These are phyloP conservation scores for Octopus bimaculoides DNA, from an alignment of 1,140 invertebrate genomes.

Conservation along the genomic window DNA sequence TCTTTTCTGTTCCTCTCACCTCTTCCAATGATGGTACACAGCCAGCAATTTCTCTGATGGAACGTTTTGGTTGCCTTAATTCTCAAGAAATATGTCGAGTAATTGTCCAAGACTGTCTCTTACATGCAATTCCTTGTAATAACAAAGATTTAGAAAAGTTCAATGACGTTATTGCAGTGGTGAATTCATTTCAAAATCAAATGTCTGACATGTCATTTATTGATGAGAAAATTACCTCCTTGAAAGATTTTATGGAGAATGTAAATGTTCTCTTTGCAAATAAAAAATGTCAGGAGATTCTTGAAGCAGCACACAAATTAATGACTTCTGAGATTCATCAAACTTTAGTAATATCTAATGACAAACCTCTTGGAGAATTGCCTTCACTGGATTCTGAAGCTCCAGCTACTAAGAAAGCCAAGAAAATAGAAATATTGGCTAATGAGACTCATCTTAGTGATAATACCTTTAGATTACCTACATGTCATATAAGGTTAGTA, in stretches of 20 bases:
- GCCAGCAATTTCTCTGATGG: constrained; percentile 62
- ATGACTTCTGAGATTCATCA: constrained; percentile 81
- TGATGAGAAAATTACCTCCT: constrained; percentile 55
- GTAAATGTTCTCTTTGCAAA: constrained; percentile 77
- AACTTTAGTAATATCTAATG: constrained; percentile 63
- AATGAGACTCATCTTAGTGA: constrained; percentile 39
- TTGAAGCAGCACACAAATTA: constrained; percentile 69
- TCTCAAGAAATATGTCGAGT: constrained; percentile 65
- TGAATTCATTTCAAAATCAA: constrained; percentile 68
- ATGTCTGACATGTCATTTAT: constrained; percentile 59
- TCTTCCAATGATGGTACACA: constrained; percentile 41
- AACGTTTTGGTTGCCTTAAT: constrained; percentile 65
- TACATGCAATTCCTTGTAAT: constrained; percentile 72
- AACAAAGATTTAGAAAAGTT: constrained; percentile 70
- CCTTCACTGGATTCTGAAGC: constrained; percentile 25
- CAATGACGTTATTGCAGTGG: constrained; percentile 64
- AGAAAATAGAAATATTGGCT: constrained; percentile 30
- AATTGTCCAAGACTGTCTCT: constrained; percentile 73
- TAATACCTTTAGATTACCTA: constrained; percentile 52
- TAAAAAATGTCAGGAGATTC: constrained; percentile 73
- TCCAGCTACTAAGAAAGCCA: constrained; percentile 27
- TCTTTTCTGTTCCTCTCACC: constrained; percentile 22
- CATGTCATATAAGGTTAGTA: constrained; percentile 67
- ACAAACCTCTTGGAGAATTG: constrained; percentile 37
- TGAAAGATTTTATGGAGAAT: constrained; percentile 71